phyloP scores from a whole-genome alignment of 2,888 invertebrate species.

The Temnothorax unifasciatus region DNA sequence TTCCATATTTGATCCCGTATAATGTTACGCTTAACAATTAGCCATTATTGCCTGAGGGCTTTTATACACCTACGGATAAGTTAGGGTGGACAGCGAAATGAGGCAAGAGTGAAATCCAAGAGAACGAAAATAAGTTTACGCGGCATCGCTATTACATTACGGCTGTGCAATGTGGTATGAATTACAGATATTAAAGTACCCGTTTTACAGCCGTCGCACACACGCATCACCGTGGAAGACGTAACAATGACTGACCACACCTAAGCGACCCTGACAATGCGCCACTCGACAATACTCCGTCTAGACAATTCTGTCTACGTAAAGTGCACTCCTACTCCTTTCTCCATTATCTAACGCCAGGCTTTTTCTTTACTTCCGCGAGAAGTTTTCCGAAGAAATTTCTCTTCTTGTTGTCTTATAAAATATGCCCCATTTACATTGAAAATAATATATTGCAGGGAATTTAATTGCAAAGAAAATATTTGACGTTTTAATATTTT shows the following conservation, averaged over 20 bases:
- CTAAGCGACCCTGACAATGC: slow-evolving; percentile 55
- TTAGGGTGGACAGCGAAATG: not conserved
- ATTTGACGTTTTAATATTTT: slow-evolving; percentile 8
- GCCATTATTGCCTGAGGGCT: not conserved
- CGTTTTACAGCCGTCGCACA: slow-evolving; percentile 25
- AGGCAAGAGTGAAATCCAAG: slow-evolving; percentile 22
- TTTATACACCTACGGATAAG: not conserved
- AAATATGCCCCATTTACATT: not conserved
- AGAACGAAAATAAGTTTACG: slow-evolving; percentile 4
- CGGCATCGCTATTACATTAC: slow-evolving; percentile 13
- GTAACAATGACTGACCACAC: slow-evolving; percentile 58
- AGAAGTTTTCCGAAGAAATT: slow-evolving; percentile 39
- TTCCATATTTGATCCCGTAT: slow-evolving; percentile 2
- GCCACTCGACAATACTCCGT: slow-evolving; percentile 39
- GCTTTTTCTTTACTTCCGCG: slow-evolving; percentile 27
- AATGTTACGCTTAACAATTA: slow-evolving; percentile 29
- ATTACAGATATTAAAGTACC: slow-evolving; percentile 46
- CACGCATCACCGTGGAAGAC: slow-evolving; percentile 16
- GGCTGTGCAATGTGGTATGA: slow-evolving; percentile 14
- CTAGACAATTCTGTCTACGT: slow-evolving; percentile 41
- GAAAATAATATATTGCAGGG: not conserved
- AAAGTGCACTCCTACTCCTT: slow-evolving; percentile 33
- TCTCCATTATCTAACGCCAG: slow-evolving; percentile 28
- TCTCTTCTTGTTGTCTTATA: not conserved
- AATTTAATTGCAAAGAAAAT: slow-evolving; percentile 21